Percentiles rank a stretch among this genome's conserved stretches.
These are phyloP conservation scores for Chondrilla cf. caribensis DNA, from an alignment of 37 sponge, comb jelly and placozoan species.

Conservation along the genomic window DNA sequence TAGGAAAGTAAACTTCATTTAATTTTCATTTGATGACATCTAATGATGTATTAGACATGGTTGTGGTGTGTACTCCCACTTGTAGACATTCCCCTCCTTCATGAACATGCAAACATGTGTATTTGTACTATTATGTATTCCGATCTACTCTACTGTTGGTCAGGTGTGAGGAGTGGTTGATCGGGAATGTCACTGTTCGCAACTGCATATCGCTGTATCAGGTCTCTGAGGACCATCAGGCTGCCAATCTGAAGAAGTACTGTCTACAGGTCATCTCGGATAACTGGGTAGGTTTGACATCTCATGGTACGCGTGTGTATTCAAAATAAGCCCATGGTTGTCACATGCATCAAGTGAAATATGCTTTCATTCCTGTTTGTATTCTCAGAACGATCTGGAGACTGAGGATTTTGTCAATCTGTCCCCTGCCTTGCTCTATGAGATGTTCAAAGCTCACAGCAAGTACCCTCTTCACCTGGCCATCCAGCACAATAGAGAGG, in stretches of 20 bases:
- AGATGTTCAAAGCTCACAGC: slow-evolving; percentile 93
- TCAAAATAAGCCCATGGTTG: no score
- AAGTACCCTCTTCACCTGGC: slow-evolving; percentile 90
- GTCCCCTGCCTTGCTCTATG: slow-evolving; percentile 81
- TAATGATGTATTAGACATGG: no score
- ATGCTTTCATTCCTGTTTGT: no score
- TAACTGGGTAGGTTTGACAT: slow-evolving; percentile 89
- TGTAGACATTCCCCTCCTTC: no score
- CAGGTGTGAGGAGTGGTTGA: slow-evolving; percentile 87
- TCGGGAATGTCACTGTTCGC: slow-evolving; percentile 74
- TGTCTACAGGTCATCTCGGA: slow-evolving; percentile 89
- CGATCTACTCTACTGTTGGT: no score
- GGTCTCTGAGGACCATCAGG: slow-evolving; percentile 81
- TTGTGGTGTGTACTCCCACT: no score
- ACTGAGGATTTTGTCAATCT: slow-evolving; percentile 81
- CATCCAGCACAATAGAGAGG: slow-evolving; percentile 83
- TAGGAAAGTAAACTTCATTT: no score
- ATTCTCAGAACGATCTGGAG: slow-evolving; percentile 64
- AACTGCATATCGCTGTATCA: slow-evolving; percentile 92
- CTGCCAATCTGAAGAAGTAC: slow-evolving; percentile 74
- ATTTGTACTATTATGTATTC: no score
- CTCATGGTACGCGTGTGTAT: no score
- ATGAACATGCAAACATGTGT: no score
- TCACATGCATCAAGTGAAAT: no score
- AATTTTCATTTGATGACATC: no score